Base-by-base conservation (phyloP, 2,113 vertebrate genomes). In the Lepidothrix coronata region DNA sequence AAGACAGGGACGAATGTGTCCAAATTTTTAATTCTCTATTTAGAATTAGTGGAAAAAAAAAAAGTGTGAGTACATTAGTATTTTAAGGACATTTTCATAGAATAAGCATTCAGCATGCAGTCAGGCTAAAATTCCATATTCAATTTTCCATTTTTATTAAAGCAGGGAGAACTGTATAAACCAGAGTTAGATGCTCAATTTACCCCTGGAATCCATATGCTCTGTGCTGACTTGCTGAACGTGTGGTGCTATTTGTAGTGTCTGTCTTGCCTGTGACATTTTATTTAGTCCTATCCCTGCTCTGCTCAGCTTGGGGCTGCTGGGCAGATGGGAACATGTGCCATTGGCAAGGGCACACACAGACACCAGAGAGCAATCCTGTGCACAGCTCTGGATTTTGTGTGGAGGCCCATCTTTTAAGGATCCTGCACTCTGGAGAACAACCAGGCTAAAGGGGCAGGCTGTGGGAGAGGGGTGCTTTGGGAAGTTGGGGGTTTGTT, bases 1-100 rank as follows among this genome's bases (percentile, higher is more conserved):
- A 76, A 94, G 81, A 81, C 71, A 31, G 57, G 43, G 31, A 72
- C 23, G 27, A 74, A 89, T 91, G 23, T 71, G 63, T 77, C 71
- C 61, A 63, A 39, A 63, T 78, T 51, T 87, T 77, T 41, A 77
- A 55, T 79, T 91, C 12, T 57, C 15, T 84, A 27, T 84, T 77
- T 81, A 61, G 39, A 80, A 82, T 61, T 58, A 61, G 14, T 49
- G 35, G 15, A 46, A 41, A 37, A 44, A 61, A 28, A 19, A 65
- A 27, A 74, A 18, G 3, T 27, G 4, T 33, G 5, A 81, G 3
- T 5, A 27, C 2, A 14, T 67, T 24, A 37, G 9, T 67, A 57
- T 87, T 82, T 94, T 49, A 18, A 88, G 65, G 9, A 9, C 15
- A 30, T 16, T 66, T 73, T 89, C 49, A 55, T 25, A 66, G 62